phyloP scores from a whole-genome alignment of 2,113 vertebrate genomes.

The Empidonax alnorum region DNA sequence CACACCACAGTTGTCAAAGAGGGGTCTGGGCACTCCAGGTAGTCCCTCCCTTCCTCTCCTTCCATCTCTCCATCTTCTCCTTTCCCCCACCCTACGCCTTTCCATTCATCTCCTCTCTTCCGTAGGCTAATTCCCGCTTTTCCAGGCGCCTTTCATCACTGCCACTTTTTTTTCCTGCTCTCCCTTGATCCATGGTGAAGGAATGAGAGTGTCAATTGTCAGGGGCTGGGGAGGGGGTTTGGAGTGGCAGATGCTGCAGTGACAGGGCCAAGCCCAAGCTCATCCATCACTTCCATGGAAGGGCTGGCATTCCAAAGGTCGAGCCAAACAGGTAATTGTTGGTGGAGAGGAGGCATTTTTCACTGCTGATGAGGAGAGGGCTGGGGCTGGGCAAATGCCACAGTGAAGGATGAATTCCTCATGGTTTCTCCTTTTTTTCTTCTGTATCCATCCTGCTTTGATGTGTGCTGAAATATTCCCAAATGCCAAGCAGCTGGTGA shows the following conservation, averaged over 20 bases:
- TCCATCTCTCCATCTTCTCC: background rate
- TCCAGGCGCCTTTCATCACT: background rate
- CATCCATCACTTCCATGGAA: background rate
- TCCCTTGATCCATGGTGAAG: background rate
- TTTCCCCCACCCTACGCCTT: background rate
- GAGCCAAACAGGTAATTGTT: background rate
- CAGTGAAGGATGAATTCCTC: constrained; percentile 48
- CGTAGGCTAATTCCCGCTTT: fast-evolving
- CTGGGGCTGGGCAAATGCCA: background rate
- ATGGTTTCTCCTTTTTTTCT: background rate
- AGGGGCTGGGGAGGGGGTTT: background rate
- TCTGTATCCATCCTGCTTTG: background rate
- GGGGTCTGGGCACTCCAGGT: background rate
- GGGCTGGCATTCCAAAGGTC: background rate
- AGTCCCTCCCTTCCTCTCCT: background rate
- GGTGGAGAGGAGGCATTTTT: constrained; percentile 10
- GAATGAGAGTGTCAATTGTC: background rate
- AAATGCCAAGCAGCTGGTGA: background rate
- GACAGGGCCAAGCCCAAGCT: background rate
- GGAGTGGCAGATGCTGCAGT: background rate
- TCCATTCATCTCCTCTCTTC: background rate
- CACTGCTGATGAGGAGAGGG: background rate
- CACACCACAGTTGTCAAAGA: fast-evolving
- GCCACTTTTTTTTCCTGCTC: background rate
- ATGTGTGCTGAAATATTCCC: background rate